Conservation (phyloP, 2,888 invertebrate species). For the Phaedon cochleariae region DNA sequence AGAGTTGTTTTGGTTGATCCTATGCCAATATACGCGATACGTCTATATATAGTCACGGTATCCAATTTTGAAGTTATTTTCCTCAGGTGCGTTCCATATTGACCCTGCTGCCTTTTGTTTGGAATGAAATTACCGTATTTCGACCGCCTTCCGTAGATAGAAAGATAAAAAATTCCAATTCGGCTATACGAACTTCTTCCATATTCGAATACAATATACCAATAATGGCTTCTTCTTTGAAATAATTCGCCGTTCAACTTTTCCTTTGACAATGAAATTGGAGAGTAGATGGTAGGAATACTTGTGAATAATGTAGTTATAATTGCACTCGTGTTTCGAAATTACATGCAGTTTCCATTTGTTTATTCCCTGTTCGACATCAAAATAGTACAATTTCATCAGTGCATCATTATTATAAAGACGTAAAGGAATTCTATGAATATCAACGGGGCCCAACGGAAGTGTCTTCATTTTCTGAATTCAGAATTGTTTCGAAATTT, state of each 20-base stretch:
- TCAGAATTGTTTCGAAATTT: too few species aligned
- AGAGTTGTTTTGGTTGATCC: too few species aligned
- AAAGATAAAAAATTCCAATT: constrained; percentile 45
- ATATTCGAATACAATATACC: constrained; percentile 53
- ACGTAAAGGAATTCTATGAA: too few species aligned
- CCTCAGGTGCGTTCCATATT: constrained; percentile 53
- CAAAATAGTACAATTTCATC: constrained; percentile 3
- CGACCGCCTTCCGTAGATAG: constrained; percentile 43
- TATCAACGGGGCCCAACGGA: too few species aligned
- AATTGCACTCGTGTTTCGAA: too few species aligned
- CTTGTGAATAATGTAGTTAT: too few species aligned
- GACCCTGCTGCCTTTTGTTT: constrained; percentile 47
- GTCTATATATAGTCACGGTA: constrained; percentile 24
- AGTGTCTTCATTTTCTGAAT: too few species aligned
- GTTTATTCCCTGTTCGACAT: neutral
- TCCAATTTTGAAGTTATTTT: constrained; percentile 56
- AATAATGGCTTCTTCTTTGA: constrained; percentile 40
- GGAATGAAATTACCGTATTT: constrained; percentile 51
- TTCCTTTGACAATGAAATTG: neutral
- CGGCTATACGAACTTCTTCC: constrained; percentile 51
- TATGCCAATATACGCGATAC: too few species aligned
- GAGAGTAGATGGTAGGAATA: too few species aligned
- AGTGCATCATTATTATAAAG: too few species aligned
- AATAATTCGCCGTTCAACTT: neutral
- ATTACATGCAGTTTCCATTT: neutral